A percentile compares a stretch with the other conserved stretches of the same genome.
phyloP scores from a whole-genome alignment of 2,113 vertebrate species.

The Atherinomorus stipes region DNA sequence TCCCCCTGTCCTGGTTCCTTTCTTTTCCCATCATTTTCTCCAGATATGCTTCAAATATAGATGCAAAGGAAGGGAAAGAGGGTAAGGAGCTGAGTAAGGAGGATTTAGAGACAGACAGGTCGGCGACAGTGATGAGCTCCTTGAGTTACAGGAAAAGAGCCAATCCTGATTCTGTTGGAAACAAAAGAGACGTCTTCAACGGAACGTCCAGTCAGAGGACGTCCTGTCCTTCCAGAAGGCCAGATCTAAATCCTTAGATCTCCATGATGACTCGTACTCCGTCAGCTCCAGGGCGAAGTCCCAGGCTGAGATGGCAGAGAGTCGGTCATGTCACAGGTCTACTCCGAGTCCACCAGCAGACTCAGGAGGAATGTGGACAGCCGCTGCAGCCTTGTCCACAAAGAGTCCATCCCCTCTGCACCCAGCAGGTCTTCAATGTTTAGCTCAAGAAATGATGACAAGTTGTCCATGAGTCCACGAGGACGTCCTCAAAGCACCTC shows the following conservation, averaged over 20 bases:
- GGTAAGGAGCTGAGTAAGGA: constrained; percentile 84
- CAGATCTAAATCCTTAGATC: constrained; percentile 61
- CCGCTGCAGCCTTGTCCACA: constrained; percentile 87
- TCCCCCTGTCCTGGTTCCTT: constrained; percentile 48
- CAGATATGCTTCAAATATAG: constrained; percentile 83
- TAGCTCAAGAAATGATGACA: constrained; percentile 79
- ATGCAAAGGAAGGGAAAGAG: constrained; percentile 81
- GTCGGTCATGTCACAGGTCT: constrained; percentile 85
- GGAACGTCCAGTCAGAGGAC: constrained; percentile 84
- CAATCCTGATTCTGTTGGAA: constrained; percentile 86
- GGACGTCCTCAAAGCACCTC: constrained; percentile 81
- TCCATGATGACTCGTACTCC: constrained; percentile 70
- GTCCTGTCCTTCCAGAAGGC: constrained; percentile 76
- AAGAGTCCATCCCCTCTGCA: constrained; percentile 80
- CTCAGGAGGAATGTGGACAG: constrained; percentile 87
- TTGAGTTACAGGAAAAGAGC: constrained; percentile 94
- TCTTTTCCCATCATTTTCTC: constrained; percentile 40
- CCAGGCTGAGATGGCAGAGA: constrained; percentile 69
- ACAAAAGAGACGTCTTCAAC: constrained; percentile 85
- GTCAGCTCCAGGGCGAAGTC: constrained; percentile 77
- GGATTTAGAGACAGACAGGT: constrained; percentile 83
- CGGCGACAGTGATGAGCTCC: constrained; percentile 89
- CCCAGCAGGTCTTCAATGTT: constrained; percentile 81
- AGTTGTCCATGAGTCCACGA: constrained; percentile 76
- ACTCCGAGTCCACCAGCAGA: constrained; percentile 82